Evolutionary conservation across 2,113 vertebrate genomes (phyloP), one percentile per base, ranked within the genome.

Genomic region (Spermophilus dauricus): DNA sequence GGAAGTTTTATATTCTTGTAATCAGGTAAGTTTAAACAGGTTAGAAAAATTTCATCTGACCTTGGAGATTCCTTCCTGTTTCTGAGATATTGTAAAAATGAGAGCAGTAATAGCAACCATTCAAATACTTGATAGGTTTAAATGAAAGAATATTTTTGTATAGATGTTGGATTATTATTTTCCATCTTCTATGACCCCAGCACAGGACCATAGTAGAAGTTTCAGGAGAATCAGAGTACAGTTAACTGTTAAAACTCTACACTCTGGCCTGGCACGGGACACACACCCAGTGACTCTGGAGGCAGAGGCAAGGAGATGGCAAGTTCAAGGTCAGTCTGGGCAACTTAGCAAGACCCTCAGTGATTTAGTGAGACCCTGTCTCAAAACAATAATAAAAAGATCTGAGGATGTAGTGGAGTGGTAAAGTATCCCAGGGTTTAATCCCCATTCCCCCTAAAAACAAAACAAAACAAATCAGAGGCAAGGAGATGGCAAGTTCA

Each of bases 81-180:
- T 80, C 26, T 91, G 45, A 75, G 16, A 67, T 86, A 86, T 80
- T 80, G 65, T 86, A 69, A 93, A 91, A 78, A 37, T 90, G 18
- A 51, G 5, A 9, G 5, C 77, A 37, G 58, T 69, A 53, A 32
- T 2, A 53, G 12, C 18, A 76, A 58, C 20, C 51, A 86, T 84
- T 77, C 56, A 65, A 42, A 80, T 58, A 72, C 9, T 82, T 56
- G 4, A 24, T 45, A 85, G 48, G 8, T 28, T 89, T 93, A 77
- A 69, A 18, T 75, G 37, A 77, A 83, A 39, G 11, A 26, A 56
- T 24, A 58, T n/a, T 94, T 91, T 32, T 78, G 24, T 28, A 42
- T 67, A 67, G 78, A 58, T 81, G 26, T 77, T 80, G 77, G 28
- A 20, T 65, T 56, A 51, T 48, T 86, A 12, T 37, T 95, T 85